phyloP scores from a whole-genome alignment of 1,140 invertebrate genomes.

The Dolichoris vasculosae region DNA sequence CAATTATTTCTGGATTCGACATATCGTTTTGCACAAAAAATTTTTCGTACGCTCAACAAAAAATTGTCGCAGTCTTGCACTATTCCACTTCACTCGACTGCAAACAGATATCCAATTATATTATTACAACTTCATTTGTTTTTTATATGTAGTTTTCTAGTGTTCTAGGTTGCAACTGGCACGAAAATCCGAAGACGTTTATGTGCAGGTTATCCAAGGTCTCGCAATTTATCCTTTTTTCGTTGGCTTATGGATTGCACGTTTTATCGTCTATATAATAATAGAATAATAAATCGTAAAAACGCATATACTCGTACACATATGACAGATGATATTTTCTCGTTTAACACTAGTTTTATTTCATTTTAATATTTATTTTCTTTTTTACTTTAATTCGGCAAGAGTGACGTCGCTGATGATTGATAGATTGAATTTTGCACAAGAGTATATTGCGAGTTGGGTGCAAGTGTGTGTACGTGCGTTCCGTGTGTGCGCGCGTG shows the following conservation, averaged over 20 bases:
- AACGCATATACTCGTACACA: background rate
- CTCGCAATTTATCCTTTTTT: background rate
- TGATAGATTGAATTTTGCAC: background rate
- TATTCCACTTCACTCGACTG: background rate
- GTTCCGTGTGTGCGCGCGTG: background rate
- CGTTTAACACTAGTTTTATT: background rate
- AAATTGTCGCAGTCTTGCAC: background rate
- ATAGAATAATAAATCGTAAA: background rate
- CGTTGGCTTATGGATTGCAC: background rate
- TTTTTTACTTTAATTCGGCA: background rate
- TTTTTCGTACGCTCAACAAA: background rate
- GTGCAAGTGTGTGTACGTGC: too few relatives aligned
- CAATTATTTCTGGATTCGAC: slow-evolving; percentile 58
- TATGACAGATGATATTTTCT: background rate
- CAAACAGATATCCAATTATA: background rate
- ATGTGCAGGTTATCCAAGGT: background rate
- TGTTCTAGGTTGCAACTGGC: background rate
- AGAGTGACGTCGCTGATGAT: background rate
- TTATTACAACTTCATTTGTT: background rate
- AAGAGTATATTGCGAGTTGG: too few relatives aligned
- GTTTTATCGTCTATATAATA: background rate
- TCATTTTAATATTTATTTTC: background rate
- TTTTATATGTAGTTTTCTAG: background rate
- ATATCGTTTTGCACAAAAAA: slow-evolving; percentile 21
- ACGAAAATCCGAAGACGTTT: background rate